Percentiles rank a stretch among this genome's conserved stretches.
Conservation (phyloP, 2,888 invertebrate genomes). For the Hydraecia micacea region DNA sequence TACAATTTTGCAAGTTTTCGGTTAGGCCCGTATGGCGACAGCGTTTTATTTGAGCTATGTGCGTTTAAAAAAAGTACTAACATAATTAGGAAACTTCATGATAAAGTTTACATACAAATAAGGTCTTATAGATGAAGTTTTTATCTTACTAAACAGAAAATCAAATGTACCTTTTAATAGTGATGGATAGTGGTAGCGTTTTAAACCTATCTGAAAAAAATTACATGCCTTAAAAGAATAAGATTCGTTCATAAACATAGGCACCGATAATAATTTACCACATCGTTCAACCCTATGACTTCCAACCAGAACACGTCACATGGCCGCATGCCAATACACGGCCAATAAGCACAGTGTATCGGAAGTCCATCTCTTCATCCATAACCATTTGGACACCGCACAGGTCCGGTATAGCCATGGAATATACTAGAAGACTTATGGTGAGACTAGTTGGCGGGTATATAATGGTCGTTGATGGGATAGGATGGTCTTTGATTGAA, state of each 20-base stretch:
- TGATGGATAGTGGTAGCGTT: too few species aligned
- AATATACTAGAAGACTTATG: constrained; percentile 43
- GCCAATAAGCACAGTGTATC: constrained; percentile 39
- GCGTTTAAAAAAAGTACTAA: too few species aligned
- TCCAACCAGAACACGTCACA: constrained; percentile 34
- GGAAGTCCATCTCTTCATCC: constrained; percentile 51
- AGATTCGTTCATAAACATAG: not conserved
- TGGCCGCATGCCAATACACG: constrained; percentile 51
- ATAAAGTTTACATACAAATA: not conserved
- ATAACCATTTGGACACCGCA: constrained; percentile 54
- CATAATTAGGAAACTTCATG: not conserved
- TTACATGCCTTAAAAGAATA: not conserved
- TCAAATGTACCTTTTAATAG: not conserved
- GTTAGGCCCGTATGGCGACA: not conserved
- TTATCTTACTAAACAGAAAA: not conserved
- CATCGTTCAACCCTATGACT: constrained; percentile 15
- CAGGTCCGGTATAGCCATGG: constrained; percentile 28
- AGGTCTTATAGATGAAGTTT: too few species aligned
- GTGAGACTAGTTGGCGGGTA: constrained; percentile 28
- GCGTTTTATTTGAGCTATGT: not conserved
- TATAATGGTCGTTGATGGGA: constrained; percentile 12
- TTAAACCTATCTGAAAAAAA: not conserved
- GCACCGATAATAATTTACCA: not conserved
- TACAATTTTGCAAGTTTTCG: not conserved
- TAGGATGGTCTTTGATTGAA: constrained; percentile 36